Evolutionary conservation across 2,797 vertebrate species (phyloP).

Genomic region (Melanotaenia boesemani): DNA sequence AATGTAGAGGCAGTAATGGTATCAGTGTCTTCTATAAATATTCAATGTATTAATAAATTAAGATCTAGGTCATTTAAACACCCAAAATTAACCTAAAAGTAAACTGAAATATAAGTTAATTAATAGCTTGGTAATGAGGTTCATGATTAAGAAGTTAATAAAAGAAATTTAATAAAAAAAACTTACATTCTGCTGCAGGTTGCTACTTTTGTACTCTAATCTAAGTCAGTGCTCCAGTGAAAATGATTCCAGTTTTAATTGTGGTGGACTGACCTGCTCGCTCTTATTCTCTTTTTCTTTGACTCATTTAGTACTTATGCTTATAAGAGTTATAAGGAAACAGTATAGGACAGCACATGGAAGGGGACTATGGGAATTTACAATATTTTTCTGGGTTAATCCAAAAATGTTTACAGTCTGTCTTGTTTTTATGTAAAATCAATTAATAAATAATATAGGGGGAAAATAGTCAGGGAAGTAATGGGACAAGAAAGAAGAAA

Average conservation of each 20-base stretch:
- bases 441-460: conserved; percentile 21
- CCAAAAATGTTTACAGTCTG: conserved; percentile 57
- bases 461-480: conserved; percentile 58
- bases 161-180: conserved; percentile 74
- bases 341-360: conserved; percentile 9
- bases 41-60: conserved; percentile 74
- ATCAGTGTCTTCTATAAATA: conserved; percentile 75
- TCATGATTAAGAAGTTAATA: conserved; percentile 84
- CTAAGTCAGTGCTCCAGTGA: background rate
- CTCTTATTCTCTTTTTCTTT: conserved; percentile 14
- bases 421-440: conserved; percentile 65
- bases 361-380: conserved; percentile 5
- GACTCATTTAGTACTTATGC: conserved; percentile 8
- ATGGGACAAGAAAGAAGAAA: conserved; percentile 33
- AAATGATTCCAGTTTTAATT: conserved; percentile 17
- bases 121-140: conserved; percentile 84
- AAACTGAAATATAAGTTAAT: conserved; percentile 82
- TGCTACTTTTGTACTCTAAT: background rate
- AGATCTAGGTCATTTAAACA: conserved; percentile 80
- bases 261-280: conserved; percentile 26
- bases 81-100: conserved; percentile 79
- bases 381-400: conserved; percentile 52
- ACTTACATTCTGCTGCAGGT: background rate
- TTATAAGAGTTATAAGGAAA: background rate
- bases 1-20: conserved; percentile 37